These are phyloP conservation scores for Melieria crassipennis DNA, from an alignment of 2,888 invertebrate species.

Conservation along the genomic window DNA sequence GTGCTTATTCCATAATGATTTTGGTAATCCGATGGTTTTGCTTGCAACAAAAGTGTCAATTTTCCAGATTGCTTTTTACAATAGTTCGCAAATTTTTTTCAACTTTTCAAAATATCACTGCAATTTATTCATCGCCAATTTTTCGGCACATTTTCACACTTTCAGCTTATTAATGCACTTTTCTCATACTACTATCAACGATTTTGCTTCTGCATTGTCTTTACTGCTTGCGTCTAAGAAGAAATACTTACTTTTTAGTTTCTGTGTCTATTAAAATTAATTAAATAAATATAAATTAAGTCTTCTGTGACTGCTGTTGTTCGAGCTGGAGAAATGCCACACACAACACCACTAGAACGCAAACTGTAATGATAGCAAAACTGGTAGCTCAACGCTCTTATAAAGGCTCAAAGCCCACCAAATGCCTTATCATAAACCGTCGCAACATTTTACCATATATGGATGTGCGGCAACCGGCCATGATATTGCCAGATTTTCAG, in stretches of 20 bases:
- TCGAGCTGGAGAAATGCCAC: constrained; percentile 52
- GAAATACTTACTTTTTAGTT: constrained; percentile 48
- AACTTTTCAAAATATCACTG: too few species aligned
- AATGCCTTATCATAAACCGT: constrained; percentile 56
- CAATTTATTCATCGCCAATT: too few species aligned
- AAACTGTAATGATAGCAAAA: constrained; percentile 65
- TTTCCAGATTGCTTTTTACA: too few species aligned
- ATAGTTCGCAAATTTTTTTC: too few species aligned
- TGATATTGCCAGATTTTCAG: constrained; percentile 51
- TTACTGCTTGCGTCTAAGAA: constrained; percentile 21
- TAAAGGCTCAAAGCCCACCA: constrained; percentile 53
- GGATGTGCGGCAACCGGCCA: constrained; percentile 51
- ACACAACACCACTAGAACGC: constrained; percentile 65
- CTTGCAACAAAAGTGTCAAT: too few species aligned
- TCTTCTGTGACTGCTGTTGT: constrained; percentile 55
- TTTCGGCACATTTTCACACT: too few species aligned
- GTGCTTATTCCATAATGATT: too few species aligned
- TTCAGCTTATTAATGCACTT: constrained; percentile 17
- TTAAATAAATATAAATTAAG: constrained; percentile 65
- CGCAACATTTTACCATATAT: constrained; percentile 65
- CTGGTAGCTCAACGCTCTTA: constrained; percentile 62
- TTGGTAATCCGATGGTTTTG: too few species aligned
- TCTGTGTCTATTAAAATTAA: constrained; percentile 60
- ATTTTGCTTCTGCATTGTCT: not conserved
- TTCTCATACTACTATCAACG: not conserved